Conservation (phyloP, 2,113 vertebrate species). For the Antechinus flavipes region DNA sequence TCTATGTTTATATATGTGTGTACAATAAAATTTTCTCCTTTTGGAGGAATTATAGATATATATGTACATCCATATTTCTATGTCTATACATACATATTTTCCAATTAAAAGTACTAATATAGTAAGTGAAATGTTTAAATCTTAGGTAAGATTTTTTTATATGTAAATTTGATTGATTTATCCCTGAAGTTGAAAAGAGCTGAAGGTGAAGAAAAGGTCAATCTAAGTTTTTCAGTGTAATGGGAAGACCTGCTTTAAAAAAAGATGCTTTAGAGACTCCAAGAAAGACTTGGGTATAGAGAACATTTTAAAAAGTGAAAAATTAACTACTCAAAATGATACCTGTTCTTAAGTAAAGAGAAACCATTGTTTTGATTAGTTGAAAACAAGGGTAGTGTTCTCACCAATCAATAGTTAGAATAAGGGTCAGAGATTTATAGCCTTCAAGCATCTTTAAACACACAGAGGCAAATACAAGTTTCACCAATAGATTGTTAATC, state of each 20-base stretch:
- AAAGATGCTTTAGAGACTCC: slow-evolving; percentile 9
- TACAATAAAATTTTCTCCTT: background rate
- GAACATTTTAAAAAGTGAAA: slow-evolving; percentile 72
- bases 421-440: slow-evolving; percentile 73
- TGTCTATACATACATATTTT: background rate
- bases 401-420: slow-evolving; percentile 73
- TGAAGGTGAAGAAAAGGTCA: slow-evolving; percentile 47
- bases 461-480: slow-evolving; percentile 66
- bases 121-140: background rate
- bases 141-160: slow-evolving; percentile 5
- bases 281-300: slow-evolving; percentile 38
- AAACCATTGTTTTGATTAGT: slow-evolving; percentile 78
- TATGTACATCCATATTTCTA: no score
- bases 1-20: background rate
- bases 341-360: slow-evolving; percentile 76
- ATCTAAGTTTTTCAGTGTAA: background rate
- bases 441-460: slow-evolving; percentile 77
- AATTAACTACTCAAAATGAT: slow-evolving; percentile 77
- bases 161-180: slow-evolving; percentile 18
- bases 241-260: slow-evolving; percentile 34
- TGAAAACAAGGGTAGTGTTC: slow-evolving; percentile 63
- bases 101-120: background rate
- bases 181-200: background rate
- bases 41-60: background rate
- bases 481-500: slow-evolving; percentile 64